Evolutionary conservation across 2,113 vertebrate genomes (phyloP), one percentile per base, ranked within the genome.

Genomic region (Nannobrachium achirus): DNA sequence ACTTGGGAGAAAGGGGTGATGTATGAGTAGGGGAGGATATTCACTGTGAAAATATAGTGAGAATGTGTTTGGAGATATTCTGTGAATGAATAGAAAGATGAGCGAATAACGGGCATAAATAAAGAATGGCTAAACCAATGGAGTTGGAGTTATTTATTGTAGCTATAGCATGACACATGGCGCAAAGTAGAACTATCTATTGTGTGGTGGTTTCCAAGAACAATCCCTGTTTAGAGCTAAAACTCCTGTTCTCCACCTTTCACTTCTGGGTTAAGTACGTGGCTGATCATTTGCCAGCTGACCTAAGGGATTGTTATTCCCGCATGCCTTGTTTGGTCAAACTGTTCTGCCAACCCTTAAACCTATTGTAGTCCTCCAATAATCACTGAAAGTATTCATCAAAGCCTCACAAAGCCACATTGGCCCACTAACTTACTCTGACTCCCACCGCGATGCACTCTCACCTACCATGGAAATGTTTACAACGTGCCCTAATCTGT

Each of bases 261-360:
- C 20, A 56, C 42, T 78, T 73, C 53, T 83, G 59, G 44, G 60
- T 63, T 63, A 77, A 75, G 61, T 57, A 63, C 66, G 52, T 58
- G 1, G 2, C 20, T 9, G 20, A 63, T 65, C 7, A 63, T 67
- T 77, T 55, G 63, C 53, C 40, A 60, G 64, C 10, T 58, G 55
- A 63, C 25, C 25, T 73, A 65, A 50, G 25, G 25, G 14, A 71
- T 58, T n/a, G 19, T 59, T 52, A 65, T 62, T 69, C 25, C 40
- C 56, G 38, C 71, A 45, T 60, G 67, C 7, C 18, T 3, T 64
- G 20, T 25, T 3, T 64, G 20, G 8, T 42, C 55, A 39, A 41
- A 10, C 39, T 45, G 52, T 44, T n/a, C 42, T 50, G 46, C 4
- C 40, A 44, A 57, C 42, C 52, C 6, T 55, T 75, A 81, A 75